Conservation (phyloP, 2,797 vertebrate species). For the Heterohyrax brucei region DNA sequence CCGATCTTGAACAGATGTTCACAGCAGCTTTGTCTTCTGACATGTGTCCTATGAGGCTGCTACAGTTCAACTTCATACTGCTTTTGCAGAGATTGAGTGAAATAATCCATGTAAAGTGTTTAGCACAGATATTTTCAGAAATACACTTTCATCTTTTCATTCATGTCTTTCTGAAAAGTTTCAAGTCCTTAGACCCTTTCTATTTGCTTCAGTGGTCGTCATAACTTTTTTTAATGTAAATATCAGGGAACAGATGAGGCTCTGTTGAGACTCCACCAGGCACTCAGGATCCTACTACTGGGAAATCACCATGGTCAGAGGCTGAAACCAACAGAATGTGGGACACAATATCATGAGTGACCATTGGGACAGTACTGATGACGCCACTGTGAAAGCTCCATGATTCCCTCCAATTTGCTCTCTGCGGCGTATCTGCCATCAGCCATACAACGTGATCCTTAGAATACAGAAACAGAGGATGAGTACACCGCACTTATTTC, state of each 20-base stretch:
- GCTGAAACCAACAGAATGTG: too few species aligned
- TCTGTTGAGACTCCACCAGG: neutral
- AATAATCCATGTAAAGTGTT: too few species aligned
- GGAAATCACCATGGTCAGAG: neutral
- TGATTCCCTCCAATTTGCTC: neutral
- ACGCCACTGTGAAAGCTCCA: too few species aligned
- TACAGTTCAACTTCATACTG: too few species aligned
- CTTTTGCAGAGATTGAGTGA: too few species aligned
- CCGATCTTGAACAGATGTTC: accelerated
- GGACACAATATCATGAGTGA: neutral
- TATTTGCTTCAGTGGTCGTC: neutral
- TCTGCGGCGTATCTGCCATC: neutral
- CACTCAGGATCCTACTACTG: accelerated
- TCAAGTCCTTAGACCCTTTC: neutral
- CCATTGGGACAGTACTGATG: neutral
- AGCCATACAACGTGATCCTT: neutral
- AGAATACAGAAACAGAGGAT: neutral
- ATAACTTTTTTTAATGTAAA: neutral
- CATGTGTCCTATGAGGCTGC: too few species aligned
- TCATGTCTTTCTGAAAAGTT: neutral
- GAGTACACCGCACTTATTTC: accelerated
- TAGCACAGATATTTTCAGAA: neutral
- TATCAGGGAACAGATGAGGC: neutral
- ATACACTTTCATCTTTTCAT: neutral
- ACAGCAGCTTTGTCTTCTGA: too few species aligned